These are phyloP conservation scores for Myzus persicae DNA, from an alignment of 1,140 invertebrate genomes.

Conservation along the genomic window DNA sequence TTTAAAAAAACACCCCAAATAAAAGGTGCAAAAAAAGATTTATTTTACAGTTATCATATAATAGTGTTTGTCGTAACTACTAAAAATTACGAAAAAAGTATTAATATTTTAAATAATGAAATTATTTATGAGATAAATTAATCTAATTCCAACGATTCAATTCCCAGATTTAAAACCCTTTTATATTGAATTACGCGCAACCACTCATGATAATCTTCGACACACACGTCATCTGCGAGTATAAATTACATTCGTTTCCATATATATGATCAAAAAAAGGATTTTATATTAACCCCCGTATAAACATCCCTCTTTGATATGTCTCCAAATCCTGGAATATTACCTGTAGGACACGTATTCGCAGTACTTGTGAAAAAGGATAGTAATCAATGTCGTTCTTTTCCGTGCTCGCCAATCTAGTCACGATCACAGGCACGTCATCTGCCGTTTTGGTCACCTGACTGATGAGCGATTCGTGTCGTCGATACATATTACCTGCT, in stretches of 20 bases:
- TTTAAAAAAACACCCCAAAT: neutral
- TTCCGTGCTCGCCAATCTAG: constrained; percentile 40
- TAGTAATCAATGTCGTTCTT: constrained; percentile 55
- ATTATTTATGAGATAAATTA: neutral
- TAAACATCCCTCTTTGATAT: neutral
- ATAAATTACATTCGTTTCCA: neutral
- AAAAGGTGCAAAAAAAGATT: neutral
- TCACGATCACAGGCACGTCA: constrained; percentile 42
- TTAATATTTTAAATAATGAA: neutral
- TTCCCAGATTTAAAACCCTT: neutral
- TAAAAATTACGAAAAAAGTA: neutral
- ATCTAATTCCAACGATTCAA: neutral
- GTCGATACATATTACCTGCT: constrained; percentile 34
- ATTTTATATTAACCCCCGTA: neutral
- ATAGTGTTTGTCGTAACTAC: neutral
- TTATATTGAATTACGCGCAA: neutral
- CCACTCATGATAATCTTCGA: neutral
- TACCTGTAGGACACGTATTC: constrained; percentile 59
- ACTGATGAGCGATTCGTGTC: constrained; percentile 47
- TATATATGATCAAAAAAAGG: neutral
- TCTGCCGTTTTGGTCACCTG: constrained; percentile 47
- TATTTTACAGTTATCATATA: neutral
- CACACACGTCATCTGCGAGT: neutral
- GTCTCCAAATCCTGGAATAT: neutral
- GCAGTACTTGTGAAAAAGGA: constrained; percentile 58